Evolutionary conservation across 2,797 vertebrate genomes (phyloP).

Genomic region (Premnoplex brunnescens): DNA sequence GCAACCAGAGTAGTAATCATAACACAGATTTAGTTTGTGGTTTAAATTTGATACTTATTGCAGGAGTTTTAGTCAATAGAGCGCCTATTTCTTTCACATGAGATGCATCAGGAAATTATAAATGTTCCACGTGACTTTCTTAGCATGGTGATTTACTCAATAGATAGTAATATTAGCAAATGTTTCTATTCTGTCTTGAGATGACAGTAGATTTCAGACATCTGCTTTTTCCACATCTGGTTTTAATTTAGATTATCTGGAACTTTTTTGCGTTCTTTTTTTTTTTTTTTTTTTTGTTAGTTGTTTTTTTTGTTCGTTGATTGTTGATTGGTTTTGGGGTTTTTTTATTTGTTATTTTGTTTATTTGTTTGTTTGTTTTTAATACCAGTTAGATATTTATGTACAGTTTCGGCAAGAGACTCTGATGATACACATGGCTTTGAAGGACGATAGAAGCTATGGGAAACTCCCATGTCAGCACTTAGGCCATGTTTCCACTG

Average conservation of each 20-base stretch:
- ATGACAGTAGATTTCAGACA: slow-evolving; percentile 50
- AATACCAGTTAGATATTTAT: slow-evolving; percentile 77
- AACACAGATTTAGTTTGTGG: neutral
- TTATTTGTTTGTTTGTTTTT: neutral
- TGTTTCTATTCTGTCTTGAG: slow-evolving; percentile 51
- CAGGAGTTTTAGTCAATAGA: neutral
- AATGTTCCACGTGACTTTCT: slow-evolving; percentile 22
- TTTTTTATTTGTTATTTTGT: neutral
- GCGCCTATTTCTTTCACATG: neutral
- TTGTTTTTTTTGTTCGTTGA: no score
- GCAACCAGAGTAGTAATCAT: neutral
- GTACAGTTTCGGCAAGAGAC: slow-evolving; percentile 77
- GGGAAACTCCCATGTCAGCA: slow-evolving; percentile 84
- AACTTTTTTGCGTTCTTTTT: slow-evolving; percentile 66
- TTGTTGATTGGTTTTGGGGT: neutral
- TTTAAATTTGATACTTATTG: neutral
- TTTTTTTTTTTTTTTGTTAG: no score
- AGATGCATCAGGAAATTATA: slow-evolving; percentile 16
- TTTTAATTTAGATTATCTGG: slow-evolving; percentile 75
- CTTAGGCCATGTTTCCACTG: slow-evolving; percentile 29
- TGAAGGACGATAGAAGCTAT: slow-evolving; percentile 71
- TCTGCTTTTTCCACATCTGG: slow-evolving; percentile 65
- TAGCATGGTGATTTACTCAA: slow-evolving; percentile 35
- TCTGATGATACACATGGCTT: slow-evolving; percentile 75
- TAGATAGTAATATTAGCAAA: slow-evolving; percentile 53